A percentile compares a stretch with the other conserved stretches of the same genome.
These are phyloP conservation scores for Ectropis grisescens DNA, from an alignment of 1,140 invertebrate genomes.

Conservation along the genomic window DNA sequence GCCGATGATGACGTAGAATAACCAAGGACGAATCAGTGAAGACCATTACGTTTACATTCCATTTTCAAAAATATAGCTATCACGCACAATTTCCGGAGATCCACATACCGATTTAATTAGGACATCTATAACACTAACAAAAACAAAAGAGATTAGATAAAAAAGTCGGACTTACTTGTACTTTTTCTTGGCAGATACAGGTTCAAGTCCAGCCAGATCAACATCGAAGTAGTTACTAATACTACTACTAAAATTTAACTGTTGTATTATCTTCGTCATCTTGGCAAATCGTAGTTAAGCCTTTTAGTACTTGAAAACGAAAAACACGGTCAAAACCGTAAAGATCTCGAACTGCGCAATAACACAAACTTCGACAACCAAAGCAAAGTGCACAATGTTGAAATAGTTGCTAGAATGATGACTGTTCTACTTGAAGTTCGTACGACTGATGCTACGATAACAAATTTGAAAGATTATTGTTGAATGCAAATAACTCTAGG, in stretches of 20 bases:
- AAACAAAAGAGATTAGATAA: no score
- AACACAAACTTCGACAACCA: slow-evolving; percentile 14
- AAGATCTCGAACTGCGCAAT: slow-evolving; percentile 33
- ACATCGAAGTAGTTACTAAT: slow-evolving; percentile 57
- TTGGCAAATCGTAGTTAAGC: slow-evolving; percentile 59
- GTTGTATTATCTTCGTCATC: slow-evolving; percentile 66
- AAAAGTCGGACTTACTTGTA: slow-evolving; percentile 34
- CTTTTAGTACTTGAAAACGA: slow-evolving; percentile 38
- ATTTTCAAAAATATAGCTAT: no score
- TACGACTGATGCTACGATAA: slow-evolving; percentile 9
- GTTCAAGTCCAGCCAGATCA: slow-evolving; percentile 41
- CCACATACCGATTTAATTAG: no score
- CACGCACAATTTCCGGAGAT: no score
- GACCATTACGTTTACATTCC: no score
- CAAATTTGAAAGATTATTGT: no score
- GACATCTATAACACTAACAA: no score
- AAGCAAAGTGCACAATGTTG: no score
- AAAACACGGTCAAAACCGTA: slow-evolving; percentile 57
- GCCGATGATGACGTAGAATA: no score
- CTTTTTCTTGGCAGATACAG: slow-evolving; percentile 32
- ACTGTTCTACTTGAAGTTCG: slow-evolving; percentile 17
- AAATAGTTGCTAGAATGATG: slow-evolving; percentile 4
- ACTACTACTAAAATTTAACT: slow-evolving; percentile 62
- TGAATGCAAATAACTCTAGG: slow-evolving; percentile 15
- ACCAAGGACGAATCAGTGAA: no score